These are phyloP conservation scores for Cervus canadensis DNA, from an alignment of 2,113 vertebrate species.

Conservation along the genomic window DNA sequence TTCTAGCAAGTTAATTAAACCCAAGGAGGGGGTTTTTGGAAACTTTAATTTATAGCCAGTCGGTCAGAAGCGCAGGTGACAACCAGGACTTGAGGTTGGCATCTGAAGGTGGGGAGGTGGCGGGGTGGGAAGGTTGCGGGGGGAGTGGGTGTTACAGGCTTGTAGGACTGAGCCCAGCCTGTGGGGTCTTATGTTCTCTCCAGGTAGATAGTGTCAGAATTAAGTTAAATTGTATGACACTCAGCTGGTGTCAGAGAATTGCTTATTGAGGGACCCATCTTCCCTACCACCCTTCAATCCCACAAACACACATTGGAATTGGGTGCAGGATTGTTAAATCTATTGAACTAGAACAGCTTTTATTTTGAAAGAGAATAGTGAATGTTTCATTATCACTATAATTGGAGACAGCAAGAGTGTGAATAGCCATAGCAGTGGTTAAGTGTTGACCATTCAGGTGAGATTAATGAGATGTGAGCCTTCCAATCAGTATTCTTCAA, in stretches of 20 bases:
- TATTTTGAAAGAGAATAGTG: background rate
- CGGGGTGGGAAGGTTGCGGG: background rate
- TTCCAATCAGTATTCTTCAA: background rate
- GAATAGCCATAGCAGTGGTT: background rate
- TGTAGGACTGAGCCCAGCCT: background rate
- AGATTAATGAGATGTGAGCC: background rate
- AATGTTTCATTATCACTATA: background rate
- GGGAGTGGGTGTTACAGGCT: background rate
- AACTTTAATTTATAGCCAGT: background rate
- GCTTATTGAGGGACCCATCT: background rate
- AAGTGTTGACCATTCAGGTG: background rate
- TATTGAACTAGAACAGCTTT: background rate
- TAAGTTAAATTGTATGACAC: background rate
- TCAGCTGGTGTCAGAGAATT: background rate
- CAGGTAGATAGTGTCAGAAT: background rate
- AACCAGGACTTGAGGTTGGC: background rate
- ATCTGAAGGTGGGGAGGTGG: background rate
- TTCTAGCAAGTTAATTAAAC: background rate
- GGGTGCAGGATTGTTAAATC: background rate
- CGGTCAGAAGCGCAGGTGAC: background rate
- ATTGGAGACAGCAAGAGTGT: background rate
- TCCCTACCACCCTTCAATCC: fast-evolving
- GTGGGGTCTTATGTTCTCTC: background rate
- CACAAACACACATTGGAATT: background rate
- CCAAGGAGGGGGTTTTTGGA: background rate